Base-by-base conservation (phyloP, 2,113 vertebrate species). In the Erythrocercus mccallii region DNA sequence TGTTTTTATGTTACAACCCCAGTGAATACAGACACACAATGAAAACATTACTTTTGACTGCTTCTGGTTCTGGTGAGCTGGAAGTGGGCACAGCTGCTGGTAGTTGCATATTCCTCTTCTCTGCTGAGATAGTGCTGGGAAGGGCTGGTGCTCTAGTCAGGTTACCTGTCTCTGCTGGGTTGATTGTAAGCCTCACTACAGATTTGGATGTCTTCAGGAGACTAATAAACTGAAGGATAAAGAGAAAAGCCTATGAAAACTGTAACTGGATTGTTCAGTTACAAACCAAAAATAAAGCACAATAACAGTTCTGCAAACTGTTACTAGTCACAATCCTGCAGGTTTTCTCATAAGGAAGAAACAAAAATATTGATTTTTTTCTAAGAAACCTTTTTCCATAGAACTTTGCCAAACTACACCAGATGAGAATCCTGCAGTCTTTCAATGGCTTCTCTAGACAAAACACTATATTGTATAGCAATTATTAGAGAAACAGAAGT, bases 181-280 rank as follows among this genome's bases (percentile, higher is more conserved):
- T 97, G 96, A 99, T 88, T 53, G 98, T 98, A 94, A 99, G 97
- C 90, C 97, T 99, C 88, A 99, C 97, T 25, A 96, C 96, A 44
- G 93, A 93, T 92, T 97, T 98, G 64, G 97, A 81, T 64, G 98
- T 98, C 94, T 98, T 98, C 94, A 99, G 90, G 28, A 99, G 97
- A 91, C 81, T 97, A 92, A 97, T 98, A 93, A 99, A 98, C 99
- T 99, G 90, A 79, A 95, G 11, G 45, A 78, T 58, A 80, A 60
- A 90, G 37, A 56, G 24, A 92, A 92, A 60, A 81, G 19, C 23
- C 45, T 25, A 45, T 78, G 30, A 91, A 87, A 28, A 48, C 6
- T 25, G 5, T 73, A 95, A 95, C 22, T 48, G 24, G 50, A 90
- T 44, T 37, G 15, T 38, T 80, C 45, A 84, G 40, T 51, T 81